Base-by-base conservation (phyloP, 2,797 vertebrate species). In the Aselliscus stoliczkanus region DNA sequence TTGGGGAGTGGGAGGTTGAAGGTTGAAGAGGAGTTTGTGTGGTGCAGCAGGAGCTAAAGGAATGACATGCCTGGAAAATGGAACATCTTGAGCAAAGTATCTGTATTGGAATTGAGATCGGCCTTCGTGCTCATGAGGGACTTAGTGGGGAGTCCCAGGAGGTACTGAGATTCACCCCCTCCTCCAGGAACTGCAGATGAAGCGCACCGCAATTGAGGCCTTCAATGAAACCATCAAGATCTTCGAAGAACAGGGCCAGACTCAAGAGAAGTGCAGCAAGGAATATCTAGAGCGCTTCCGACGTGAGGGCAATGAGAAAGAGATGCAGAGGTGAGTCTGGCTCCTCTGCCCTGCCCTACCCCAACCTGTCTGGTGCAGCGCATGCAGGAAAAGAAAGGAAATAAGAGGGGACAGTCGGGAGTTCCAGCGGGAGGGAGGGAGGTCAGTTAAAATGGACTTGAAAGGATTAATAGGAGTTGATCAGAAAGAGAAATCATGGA, bases 151-250 rank as follows among this genome's bases (percentile, higher is more conserved):
- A 64, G 52, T 27, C n/a, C 60, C 47, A 14, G 44, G 81, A 44
- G 65, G 37, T 34, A 12, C 70, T 82, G 2, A 84, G 69, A 31
- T 6, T 21, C 15, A 1, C 13, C 21, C 18, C 58, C 11, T 9
- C 8, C 31, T 31, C 2, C 97, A 99, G 99, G 99, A 99, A 96
- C 98, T 99, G 82, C 99, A 99, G 97, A 99, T 99, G 98, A 99
- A 99, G 95, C 98, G 98, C 73, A 99, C 99, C 0, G 99, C 99
- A 0, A 99, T 99, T 0, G 99, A 99, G 95, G 99, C 99, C 90
- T 99, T 99, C 98, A 99, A 99, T 0, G 99, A 99, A 97, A 99
- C 99, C 2, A 99, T 99, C 97, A 99, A 99, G 97, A 99, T 99
- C 98, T 99, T 99, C 4, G 99, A 99, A 54, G 99, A 99, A 95